Conservation (phyloP, 2,888 invertebrate species). For the Drosophila yooni region DNA sequence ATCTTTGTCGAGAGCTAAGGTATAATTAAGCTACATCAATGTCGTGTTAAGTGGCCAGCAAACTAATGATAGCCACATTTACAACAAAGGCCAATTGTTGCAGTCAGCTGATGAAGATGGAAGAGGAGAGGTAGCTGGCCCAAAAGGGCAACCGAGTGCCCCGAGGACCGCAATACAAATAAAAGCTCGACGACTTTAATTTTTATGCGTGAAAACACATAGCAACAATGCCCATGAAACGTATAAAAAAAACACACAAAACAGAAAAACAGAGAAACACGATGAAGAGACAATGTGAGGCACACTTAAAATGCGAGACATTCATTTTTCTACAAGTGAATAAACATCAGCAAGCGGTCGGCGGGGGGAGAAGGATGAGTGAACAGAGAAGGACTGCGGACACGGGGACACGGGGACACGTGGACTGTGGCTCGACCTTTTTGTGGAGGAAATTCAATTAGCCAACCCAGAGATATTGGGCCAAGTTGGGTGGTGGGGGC, state of each 20-base stretch:
- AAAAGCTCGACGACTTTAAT: conserved; percentile 73
- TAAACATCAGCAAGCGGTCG: conserved; percentile 28
- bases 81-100: conserved; percentile 82
- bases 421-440: conserved; percentile 49
- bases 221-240: conserved; percentile 45
- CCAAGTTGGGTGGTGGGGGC: conserved; percentile 32
- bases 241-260: conserved; percentile 7
- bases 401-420: conserved; percentile 65
- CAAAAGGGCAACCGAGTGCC: conserved; percentile 17
- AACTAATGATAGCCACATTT: conserved; percentile 83
- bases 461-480: conserved; percentile 48
- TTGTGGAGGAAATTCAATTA: conserved; percentile 76
- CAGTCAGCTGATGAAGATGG: conserved; percentile 22
- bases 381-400: conserved; percentile 35
- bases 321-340: conserved; percentile 70
- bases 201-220: conserved; percentile 81
- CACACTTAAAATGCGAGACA: conserved; percentile 81
- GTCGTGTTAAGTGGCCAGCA: conserved; percentile 83
- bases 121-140: conserved; percentile 6
- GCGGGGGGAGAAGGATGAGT: neutral
- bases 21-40: conserved; percentile 84
- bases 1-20: conserved; percentile 33
- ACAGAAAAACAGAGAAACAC: conserved; percentile 16
- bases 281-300: conserved; percentile 41
- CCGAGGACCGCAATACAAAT: conserved; percentile 40